Evolutionary conservation across 2,113 vertebrate species (phyloP).

Genomic region (Tyrannus savana): DNA sequence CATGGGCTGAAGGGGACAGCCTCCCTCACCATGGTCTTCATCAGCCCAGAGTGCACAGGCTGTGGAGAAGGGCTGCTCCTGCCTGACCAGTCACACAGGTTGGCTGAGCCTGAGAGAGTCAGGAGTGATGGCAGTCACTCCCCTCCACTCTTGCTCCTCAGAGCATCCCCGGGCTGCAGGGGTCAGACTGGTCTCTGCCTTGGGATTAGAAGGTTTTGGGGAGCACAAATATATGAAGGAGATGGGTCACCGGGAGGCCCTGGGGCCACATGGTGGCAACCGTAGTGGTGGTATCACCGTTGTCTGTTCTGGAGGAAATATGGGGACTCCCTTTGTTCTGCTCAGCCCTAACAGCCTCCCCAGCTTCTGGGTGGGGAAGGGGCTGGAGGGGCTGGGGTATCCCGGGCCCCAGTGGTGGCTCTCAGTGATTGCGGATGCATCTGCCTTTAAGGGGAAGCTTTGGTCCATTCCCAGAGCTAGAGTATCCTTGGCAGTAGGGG

Average conservation of each 20-base stretch:
- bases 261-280: fast-evolving
- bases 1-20: neutral
- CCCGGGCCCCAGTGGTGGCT: neutral
- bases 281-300: fast-evolving
- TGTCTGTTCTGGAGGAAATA: neutral
- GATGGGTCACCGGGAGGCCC: too few species aligned
- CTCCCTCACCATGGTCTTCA: neutral
- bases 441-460: neutral
- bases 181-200: neutral
- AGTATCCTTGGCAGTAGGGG: neutral
- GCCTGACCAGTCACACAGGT: fast-evolving
- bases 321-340: neutral
- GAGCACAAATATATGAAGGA: neutral
- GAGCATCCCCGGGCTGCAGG: neutral
- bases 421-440: too few species aligned
- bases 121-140: neutral
- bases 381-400: fast-evolving
- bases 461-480: neutral
- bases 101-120: neutral
- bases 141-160: too few species aligned
- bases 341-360: neutral
- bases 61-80: neutral
- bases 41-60: neutral
- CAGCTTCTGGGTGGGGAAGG: neutral
- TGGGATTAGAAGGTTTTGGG: neutral